These are phyloP conservation scores for Myopa tessellatipennis DNA, from an alignment of 2,888 invertebrate species.

Conservation along the genomic window DNA sequence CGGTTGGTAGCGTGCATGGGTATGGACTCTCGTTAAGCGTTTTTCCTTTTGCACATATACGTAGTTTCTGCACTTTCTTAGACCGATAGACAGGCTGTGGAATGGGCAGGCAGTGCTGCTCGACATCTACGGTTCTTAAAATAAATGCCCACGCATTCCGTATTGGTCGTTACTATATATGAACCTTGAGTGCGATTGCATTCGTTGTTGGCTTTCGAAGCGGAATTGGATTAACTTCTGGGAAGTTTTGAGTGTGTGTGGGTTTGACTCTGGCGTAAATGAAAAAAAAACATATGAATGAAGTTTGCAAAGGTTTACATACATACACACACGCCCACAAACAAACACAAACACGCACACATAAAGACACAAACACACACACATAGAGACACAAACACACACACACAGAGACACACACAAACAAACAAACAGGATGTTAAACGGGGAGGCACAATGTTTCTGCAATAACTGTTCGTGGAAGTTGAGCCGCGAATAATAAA, in stretches of 20 bases:
- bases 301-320: too few species aligned
- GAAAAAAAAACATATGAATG: too few species aligned
- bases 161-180: constrained; percentile 10
- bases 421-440: not conserved
- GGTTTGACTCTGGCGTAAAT: too few species aligned
- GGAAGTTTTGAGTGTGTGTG: not conserved
- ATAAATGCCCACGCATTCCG: constrained; percentile 20
- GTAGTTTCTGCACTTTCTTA: not conserved
- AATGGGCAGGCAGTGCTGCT: not conserved
- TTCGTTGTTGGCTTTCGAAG: not conserved
- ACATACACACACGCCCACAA: too few species aligned
- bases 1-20: not conserved
- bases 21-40: not conserved
- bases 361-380: too few species aligned
- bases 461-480: not conserved
- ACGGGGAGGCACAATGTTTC: not conserved
- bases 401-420: not conserved
- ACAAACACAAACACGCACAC: too few species aligned
- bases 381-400: not conserved
- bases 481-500: not conserved
- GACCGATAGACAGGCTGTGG: not conserved
- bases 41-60: not conserved
- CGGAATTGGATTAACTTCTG: not conserved
- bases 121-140: not conserved
- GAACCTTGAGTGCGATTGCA: constrained; percentile 14